A percentile compares a stretch with the other conserved stretches of the same genome.
Conservation (phyloP, 1,140 invertebrate genomes). For the Delia radicum region DNA sequence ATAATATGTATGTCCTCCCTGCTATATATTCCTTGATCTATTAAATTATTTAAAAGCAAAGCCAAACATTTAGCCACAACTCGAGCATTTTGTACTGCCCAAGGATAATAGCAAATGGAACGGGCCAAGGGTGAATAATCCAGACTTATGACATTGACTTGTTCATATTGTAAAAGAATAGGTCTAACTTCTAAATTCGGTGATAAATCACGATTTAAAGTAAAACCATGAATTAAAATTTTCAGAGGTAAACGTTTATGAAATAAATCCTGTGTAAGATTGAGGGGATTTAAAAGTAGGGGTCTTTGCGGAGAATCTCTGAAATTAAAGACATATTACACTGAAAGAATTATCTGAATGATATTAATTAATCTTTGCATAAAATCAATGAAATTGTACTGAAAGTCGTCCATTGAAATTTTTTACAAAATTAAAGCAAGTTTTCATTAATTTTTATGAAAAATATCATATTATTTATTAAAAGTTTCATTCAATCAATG, state of each 20-base stretch:
- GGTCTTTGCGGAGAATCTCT: constrained; percentile 27
- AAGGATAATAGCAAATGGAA: constrained; percentile 58
- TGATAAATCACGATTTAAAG: constrained; percentile 37
- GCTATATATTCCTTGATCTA: constrained; percentile 58
- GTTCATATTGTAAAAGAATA: constrained; percentile 47
- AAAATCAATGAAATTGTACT: too few species aligned
- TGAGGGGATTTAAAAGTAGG: constrained; percentile 33
- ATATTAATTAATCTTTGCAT: too few species aligned
- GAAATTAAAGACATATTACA: too few species aligned
- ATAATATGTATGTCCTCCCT: constrained; percentile 72
- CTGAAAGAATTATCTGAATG: too few species aligned
- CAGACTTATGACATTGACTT: constrained; percentile 57
- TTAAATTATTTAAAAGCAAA: constrained; percentile 52
- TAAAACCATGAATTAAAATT: constrained; percentile 54
- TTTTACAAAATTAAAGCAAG: too few species aligned
- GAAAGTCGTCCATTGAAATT: too few species aligned
- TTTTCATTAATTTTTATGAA: too few species aligned
- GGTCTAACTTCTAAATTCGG: constrained; percentile 45
- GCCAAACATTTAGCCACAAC: constrained; percentile 57
- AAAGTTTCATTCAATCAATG: too few species aligned
- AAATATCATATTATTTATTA: too few species aligned
- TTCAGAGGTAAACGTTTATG: constrained; percentile 44
- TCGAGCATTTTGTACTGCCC: constrained; percentile 58
- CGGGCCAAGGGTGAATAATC: constrained; percentile 58
- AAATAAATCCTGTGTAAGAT: constrained; percentile 42